Base-by-base conservation (phyloP, 2,797 vertebrate genomes). In the Bradypodion ventrale region DNA sequence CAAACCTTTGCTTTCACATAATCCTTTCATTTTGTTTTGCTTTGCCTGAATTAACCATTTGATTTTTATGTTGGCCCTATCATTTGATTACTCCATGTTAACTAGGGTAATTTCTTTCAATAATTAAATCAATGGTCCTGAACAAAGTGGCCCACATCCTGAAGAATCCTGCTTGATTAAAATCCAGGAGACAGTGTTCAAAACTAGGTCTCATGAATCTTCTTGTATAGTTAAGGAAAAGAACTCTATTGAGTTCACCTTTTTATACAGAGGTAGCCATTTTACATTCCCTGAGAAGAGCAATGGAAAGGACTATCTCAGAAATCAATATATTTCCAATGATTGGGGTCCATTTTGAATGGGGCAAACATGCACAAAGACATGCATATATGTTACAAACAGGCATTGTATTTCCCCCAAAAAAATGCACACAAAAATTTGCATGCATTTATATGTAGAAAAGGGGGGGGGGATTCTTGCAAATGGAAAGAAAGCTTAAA, bases 101-200 rank as follows among this genome's bases (percentile, higher is more conserved):
- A 59, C 12, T 37, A 69, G 82, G 52, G 42, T 29, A 32, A 81
- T 35, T 23, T 85, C 35, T 35, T 85, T 84, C 85, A 83, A 83
- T 49, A 56, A 35, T 86, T 89, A 83, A 91, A 91, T 90, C 56
- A 87, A 90, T 75, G 76, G 56, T 40, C 91, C 0, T 4, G 40
- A 83, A 65, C 46, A 46, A 78, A 66, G n/a, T 35, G 27, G n/a
- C 35, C 29, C 21, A 27, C 10, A 63, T 82, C 42, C 46, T 44
- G 40, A 69, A 75, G 37, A 27, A 23, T 42, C 65, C 10, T 35
- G 44, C 27, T 52, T 83, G 86, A 66, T 82, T 89, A 85, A 85
- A 90, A 73, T 87, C 46, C 83, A 42, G 59, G 83, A 0, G 10
- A 76, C 85, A 62, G 25, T 74, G n/a, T 44, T 40, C 37, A 37